A percentile compares a stretch with the other conserved stretches of the same genome.
These are phyloP conservation scores for Lepidochrysops patricia DNA, from an alignment of 2,888 invertebrate genomes.

Conservation along the genomic window DNA sequence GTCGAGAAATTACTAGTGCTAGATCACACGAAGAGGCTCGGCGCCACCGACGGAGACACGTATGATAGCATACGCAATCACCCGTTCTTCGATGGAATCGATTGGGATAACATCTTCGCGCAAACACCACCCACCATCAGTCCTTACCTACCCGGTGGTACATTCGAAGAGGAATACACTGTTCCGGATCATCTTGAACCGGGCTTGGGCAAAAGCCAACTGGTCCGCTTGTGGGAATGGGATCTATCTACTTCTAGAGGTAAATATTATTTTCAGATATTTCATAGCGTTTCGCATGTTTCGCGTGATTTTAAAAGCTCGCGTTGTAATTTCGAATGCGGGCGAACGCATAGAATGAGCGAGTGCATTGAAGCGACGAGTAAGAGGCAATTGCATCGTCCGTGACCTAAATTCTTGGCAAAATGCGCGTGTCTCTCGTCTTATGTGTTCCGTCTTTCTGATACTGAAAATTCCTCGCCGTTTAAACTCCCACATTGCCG, in stretches of 20 bases:
- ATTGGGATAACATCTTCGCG: conserved; percentile 86
- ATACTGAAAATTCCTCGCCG: conserved; percentile 24
- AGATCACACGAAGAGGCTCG: conserved; percentile 86
- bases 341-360: conserved; percentile 43
- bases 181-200: conserved; percentile 88
- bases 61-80: conserved; percentile 91
- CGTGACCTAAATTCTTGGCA: conserved; percentile 62
- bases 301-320: conserved; percentile 3
- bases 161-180: conserved; percentile 80
- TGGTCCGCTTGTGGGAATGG: conserved; percentile 83
- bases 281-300: not conserved
- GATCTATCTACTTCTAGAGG: conserved; percentile 75
- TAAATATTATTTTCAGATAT: conserved; percentile 27
- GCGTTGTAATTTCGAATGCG: conserved; percentile 27
- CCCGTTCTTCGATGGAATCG: conserved; percentile 87
- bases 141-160: conserved; percentile 84
- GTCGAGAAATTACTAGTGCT: conserved; percentile 89
- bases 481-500: conserved; percentile 18
- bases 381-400: conserved; percentile 58
- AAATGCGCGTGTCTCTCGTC: conserved; percentile 50
- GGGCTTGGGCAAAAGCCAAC: conserved; percentile 88
- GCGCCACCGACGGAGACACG: conserved; percentile 81
- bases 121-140: conserved; percentile 88
- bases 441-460: conserved; percentile 35
- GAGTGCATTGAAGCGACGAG: conserved; percentile 61